Percentiles rank a stretch among this genome's conserved stretches.
These are phyloP conservation scores for Asbolus verrucosus DNA, from an alignment of 1,140 invertebrate genomes.

Conservation along the genomic window DNA sequence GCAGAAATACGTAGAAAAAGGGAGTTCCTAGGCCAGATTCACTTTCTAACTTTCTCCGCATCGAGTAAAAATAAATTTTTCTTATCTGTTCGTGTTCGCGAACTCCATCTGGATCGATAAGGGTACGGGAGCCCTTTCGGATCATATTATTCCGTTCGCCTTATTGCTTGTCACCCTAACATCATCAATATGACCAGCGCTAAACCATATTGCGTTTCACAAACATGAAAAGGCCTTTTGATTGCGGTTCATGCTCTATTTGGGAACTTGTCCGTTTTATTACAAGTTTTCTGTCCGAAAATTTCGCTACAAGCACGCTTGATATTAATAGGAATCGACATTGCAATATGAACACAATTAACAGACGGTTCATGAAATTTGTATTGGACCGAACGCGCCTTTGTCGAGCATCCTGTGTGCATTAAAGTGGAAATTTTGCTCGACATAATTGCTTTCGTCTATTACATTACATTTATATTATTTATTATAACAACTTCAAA, in stretches of 20 bases:
- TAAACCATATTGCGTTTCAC: slow-evolving; percentile 55
- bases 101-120: slow-evolving; percentile 49
- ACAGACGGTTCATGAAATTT: slow-evolving; percentile 36
- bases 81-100: slow-evolving; percentile 45
- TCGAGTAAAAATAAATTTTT: slow-evolving; percentile 19
- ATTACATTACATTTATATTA: background rate
- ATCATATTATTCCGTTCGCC: slow-evolving; percentile 50
- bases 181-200: slow-evolving; percentile 56
- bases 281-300: slow-evolving; percentile 37
- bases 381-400: slow-evolving; percentile 7
- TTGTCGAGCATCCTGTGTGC: slow-evolving; percentile 11
- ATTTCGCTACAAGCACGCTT: slow-evolving; percentile 7
- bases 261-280: slow-evolving; percentile 39
- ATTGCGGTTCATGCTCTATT: slow-evolving; percentile 45
- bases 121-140: slow-evolving; percentile 47
- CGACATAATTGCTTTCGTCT: slow-evolving; percentile 13
- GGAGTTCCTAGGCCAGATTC: slow-evolving; percentile 14
- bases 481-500: too few species aligned
- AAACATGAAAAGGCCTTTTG: slow-evolving; percentile 50
- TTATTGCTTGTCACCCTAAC: slow-evolving; percentile 54
- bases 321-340: slow-evolving; percentile 40
- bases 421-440: slow-evolving; percentile 34
- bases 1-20: slow-evolving; percentile 10
- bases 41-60: slow-evolving; percentile 13
- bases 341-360: slow-evolving; percentile 37